A percentile compares a stretch with the other conserved stretches of the same genome.
Evolutionary conservation across 2,888 invertebrate species (phyloP).

Genomic region (Eupsilia transversa): DNA sequence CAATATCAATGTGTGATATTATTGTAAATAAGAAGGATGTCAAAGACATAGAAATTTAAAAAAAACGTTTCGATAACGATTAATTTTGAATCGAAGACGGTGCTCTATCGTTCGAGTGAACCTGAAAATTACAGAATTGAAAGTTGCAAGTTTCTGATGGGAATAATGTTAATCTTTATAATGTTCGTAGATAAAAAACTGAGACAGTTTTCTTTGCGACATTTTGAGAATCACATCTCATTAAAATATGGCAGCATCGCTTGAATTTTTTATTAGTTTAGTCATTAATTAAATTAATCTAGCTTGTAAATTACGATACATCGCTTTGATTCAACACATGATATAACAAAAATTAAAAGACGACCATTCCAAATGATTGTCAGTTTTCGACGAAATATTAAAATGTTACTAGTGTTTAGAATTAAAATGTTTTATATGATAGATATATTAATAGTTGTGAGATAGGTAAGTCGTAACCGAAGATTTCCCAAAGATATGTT

Average conservation of each 20-base stretch:
- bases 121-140: slow-evolving; percentile 36
- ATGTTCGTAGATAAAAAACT: slow-evolving; percentile 39
- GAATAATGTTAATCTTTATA: slow-evolving; percentile 30
- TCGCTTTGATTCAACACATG: slow-evolving; percentile 56
- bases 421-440: slow-evolving; percentile 71
- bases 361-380: slow-evolving; percentile 70
- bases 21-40: slow-evolving; percentile 79
- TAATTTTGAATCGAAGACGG: slow-evolving; percentile 70
- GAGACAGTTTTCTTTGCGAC: slow-evolving; percentile 19
- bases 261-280: slow-evolving; percentile 43
- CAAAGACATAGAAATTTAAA: slow-evolving; percentile 77
- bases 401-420: slow-evolving; percentile 65
- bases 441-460: slow-evolving; percentile 57
- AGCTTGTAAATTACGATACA: slow-evolving; percentile 49
- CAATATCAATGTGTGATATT: slow-evolving; percentile 86
- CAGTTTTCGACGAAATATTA: slow-evolving; percentile 65
- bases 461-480: slow-evolving; percentile 57
- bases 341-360: slow-evolving; percentile 50
- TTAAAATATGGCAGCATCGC: slow-evolving; percentile 64
- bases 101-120: slow-evolving; percentile 66
- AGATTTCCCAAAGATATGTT: slow-evolving; percentile 68
- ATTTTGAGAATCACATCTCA: slow-evolving; percentile 29
- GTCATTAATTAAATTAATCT: slow-evolving; percentile 37
- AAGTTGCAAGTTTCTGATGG: slow-evolving; percentile 25
- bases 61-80: slow-evolving; percentile 57